Evolutionary conservation across 2,113 vertebrate genomes (phyloP).

Genomic region (Laticauda colubrina): DNA sequence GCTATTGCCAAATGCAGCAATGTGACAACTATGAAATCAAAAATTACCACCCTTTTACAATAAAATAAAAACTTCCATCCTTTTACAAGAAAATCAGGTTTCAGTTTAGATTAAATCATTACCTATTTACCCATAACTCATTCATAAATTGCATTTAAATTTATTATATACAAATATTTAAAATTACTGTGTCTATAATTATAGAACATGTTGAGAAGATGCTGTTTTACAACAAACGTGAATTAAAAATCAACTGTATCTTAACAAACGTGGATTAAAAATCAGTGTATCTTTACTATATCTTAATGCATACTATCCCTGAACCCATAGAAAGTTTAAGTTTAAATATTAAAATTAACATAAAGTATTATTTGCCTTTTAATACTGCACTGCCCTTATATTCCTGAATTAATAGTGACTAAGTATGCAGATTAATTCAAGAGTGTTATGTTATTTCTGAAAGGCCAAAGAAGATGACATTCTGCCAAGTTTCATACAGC

Average conservation of each 20-base stretch:
- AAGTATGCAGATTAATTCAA: not conserved
- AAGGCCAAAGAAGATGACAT: not conserved
- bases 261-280: not conserved
- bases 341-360: not conserved
- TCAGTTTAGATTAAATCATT: not conserved
- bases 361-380: not conserved
- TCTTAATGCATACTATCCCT: not conserved
- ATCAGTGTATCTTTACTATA: not conserved
- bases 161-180: not conserved
- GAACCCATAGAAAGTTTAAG: not conserved
- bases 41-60: not conserved
- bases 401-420: not conserved
- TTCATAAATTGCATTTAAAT: not conserved
- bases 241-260: not conserved
- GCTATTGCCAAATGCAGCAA: not conserved
- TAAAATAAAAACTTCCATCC: not conserved
- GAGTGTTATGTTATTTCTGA: not conserved
- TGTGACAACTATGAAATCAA: not conserved
- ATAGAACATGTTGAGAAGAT: not conserved
- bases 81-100: conserved; percentile 11
- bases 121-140: not conserved
- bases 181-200: not conserved
- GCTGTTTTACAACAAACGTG: not conserved
- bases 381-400: not conserved
- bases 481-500: not conserved